Evolutionary conservation across 2,888 invertebrate species (phyloP).

Genomic region (Tolmerus cingulatus): DNA sequence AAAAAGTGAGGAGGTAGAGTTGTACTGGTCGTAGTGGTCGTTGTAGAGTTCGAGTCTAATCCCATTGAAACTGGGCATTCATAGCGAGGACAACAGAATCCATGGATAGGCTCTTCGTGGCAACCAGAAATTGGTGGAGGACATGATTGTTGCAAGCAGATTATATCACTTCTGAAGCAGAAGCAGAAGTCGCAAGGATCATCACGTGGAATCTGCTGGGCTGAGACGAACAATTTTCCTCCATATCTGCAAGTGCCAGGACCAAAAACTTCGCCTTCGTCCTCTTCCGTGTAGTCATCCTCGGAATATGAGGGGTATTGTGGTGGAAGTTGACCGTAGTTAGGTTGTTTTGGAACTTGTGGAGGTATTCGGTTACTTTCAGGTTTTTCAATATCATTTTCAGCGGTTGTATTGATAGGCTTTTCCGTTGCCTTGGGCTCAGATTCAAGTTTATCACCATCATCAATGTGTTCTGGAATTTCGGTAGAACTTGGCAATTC

Average conservation of each 20-base stretch:
- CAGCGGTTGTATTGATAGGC: neutral
- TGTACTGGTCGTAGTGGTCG: slow-evolving; percentile 87
- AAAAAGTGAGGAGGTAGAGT: slow-evolving; percentile 85
- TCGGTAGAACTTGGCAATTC: neutral
- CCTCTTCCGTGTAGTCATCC: slow-evolving; percentile 73
- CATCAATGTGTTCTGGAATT: neutral
- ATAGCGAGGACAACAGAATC: slow-evolving; percentile 94
- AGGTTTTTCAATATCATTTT: neutral
- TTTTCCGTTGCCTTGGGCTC: neutral
- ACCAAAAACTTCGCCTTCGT: slow-evolving; percentile 79
- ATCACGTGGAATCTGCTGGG: slow-evolving; percentile 92
- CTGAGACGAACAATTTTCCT: slow-evolving; percentile 91
- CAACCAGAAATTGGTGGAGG: slow-evolving; percentile 93
- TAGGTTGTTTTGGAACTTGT: slow-evolving; percentile 39
- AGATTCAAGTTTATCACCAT: neutral
- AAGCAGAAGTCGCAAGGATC: slow-evolving; percentile 97
- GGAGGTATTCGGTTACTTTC: neutral
- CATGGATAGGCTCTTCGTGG: slow-evolving; percentile 89
- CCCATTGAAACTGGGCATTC: slow-evolving; percentile 93
- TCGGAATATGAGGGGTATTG: slow-evolving; percentile 62
- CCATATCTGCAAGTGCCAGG: slow-evolving; percentile 92
- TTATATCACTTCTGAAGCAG: slow-evolving; percentile 95
- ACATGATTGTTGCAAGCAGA: slow-evolving; percentile 93
- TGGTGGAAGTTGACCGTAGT: slow-evolving; percentile 52
- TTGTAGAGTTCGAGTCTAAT: slow-evolving; percentile 80